phyloP scores from a whole-genome alignment of 2,888 invertebrate species.

The Myopa testacea region DNA sequence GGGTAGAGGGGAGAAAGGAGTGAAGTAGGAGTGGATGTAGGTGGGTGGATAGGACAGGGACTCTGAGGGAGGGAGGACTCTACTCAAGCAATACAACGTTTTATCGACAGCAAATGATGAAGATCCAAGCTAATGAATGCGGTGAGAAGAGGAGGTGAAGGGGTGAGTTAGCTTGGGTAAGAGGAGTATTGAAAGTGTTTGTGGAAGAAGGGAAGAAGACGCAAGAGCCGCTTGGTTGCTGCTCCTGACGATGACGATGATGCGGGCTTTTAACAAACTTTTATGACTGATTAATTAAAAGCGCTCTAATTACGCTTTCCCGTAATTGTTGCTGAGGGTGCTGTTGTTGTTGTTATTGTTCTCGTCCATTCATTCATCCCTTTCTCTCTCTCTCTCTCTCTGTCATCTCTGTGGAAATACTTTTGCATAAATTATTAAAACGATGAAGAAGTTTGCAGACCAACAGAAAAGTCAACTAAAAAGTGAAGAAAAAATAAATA shows the following conservation, averaged over 20 bases:
- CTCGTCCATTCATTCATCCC: neutral
- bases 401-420: neutral
- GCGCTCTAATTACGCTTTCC: constrained; percentile 42
- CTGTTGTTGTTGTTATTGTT: neutral
- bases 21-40: no score
- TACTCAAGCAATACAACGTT: no score
- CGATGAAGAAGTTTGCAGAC: neutral
- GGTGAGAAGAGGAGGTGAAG: neutral
- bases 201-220: neutral
- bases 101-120: no score
- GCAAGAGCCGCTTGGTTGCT: neutral
- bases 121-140: no score
- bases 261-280: constrained; percentile 38
- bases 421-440: neutral
- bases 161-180: neutral
- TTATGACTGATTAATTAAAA: constrained; percentile 47
- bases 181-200: neutral
- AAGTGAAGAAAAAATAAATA: no score
- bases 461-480: neutral
- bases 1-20: no score
- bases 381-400: constrained; percentile 7
- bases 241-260: constrained; percentile 27
- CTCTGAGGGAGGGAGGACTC: no score
- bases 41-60: no score
- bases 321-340: neutral